phyloP scores from a whole-genome alignment of 2,797 vertebrate genomes.

The Chaetodon trifasciatus region DNA sequence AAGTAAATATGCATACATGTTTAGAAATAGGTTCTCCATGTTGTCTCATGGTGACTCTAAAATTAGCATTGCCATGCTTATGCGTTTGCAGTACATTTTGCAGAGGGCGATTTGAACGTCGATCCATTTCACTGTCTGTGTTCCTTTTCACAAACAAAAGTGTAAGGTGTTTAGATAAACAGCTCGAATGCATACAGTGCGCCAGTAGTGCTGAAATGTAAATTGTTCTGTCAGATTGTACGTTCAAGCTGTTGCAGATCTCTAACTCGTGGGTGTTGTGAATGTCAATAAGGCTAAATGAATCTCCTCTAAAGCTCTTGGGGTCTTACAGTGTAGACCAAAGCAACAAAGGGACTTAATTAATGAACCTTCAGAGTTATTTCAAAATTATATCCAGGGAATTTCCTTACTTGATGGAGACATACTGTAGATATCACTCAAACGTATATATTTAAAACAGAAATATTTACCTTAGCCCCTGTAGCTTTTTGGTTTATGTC shows the following conservation, averaged over 20 bases:
- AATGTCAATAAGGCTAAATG: conserved; percentile 55
- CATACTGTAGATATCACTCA: conserved; percentile 12
- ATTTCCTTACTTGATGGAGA: conserved; percentile 26
- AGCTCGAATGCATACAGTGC: background rate
- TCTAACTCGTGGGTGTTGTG: conserved; percentile 53
- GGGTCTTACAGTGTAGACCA: conserved; percentile 44
- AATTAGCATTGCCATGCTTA: background rate
- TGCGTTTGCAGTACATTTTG: conserved; percentile 1
- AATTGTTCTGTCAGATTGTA: conserved; percentile 38
- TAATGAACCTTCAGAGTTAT: conserved; percentile 55
- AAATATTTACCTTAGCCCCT: background rate
- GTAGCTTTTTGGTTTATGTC: background rate
- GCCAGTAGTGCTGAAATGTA: conserved; percentile 15
- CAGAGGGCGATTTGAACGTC: background rate
- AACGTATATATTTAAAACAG: background rate
- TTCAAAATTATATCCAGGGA: conserved; percentile 29
- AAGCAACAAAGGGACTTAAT: conserved; percentile 65
- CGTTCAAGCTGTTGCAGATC: conserved; percentile 31
- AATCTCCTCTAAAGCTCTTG: conserved; percentile 54
- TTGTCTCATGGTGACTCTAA: conserved; percentile 5
- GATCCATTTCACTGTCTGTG: background rate
- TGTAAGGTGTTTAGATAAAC: conserved; percentile 14
- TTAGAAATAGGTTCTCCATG: background rate
- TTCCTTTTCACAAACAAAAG: conserved; percentile 10
- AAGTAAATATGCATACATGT: background rate